phyloP scores from a whole-genome alignment of 1,140 invertebrate genomes.

The Alviniconcha marisindica region DNA sequence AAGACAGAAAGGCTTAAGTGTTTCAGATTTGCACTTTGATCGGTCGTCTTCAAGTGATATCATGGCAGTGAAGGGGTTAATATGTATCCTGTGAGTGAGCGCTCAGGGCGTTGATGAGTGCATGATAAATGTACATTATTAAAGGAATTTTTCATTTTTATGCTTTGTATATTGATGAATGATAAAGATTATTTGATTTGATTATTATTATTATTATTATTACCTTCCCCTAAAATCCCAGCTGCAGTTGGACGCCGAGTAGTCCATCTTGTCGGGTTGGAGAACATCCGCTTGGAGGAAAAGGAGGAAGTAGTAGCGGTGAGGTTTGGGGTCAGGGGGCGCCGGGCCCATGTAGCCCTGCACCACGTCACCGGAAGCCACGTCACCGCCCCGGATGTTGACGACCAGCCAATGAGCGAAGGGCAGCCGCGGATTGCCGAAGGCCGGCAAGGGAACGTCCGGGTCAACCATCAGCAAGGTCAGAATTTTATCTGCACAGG shows the following conservation, averaged over 20 bases:
- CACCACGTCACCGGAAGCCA: constrained; percentile 45
- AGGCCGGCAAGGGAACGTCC: constrained; percentile 44
- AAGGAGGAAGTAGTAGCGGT: constrained; percentile 54
- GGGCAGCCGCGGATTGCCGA: constrained; percentile 51
- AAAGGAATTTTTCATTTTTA: no score
- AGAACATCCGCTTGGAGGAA: constrained; percentile 45
- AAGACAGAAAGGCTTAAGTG: no score
- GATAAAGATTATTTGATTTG: not conserved
- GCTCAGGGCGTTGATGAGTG: no score
- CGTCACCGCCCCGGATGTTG: constrained; percentile 48
- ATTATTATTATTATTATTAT: not conserved
- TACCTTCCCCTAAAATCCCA: constrained; percentile 41
- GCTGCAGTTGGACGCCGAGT: constrained; percentile 41
- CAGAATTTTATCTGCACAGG: constrained; percentile 49
- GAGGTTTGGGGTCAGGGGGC: constrained; percentile 46
- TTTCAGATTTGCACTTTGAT: no score
- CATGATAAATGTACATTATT: no score
- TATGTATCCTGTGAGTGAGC: no score
- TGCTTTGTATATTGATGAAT: no score
- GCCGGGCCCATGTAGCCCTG: constrained; percentile 49
- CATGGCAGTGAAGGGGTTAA: no score
- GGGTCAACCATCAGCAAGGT: constrained; percentile 50
- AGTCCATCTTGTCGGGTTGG: constrained; percentile 34
- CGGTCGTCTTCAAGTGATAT: no score
- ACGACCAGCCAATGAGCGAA: constrained; percentile 50